Evolutionary conservation across 2,797 vertebrate species (phyloP).

Genomic region (Melanotaenia boesemani): DNA sequence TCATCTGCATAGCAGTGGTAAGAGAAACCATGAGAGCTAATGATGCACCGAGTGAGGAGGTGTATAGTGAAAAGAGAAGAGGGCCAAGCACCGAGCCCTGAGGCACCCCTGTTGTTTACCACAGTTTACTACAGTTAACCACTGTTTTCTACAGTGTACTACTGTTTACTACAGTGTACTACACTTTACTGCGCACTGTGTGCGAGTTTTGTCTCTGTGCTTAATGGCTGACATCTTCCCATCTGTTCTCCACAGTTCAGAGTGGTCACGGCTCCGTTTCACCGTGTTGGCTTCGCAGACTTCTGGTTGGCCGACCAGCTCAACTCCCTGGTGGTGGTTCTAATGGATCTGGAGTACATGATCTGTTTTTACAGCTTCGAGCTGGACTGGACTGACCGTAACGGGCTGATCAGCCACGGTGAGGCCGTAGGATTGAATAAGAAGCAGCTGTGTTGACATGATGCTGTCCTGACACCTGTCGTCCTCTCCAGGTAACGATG

Average conservation of each 20-base stretch:
- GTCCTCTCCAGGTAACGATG: conserved; percentile 69
- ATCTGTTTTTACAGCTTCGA: conserved; percentile 98
- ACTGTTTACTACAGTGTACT: too few relatives aligned
- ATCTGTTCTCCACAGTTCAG: conserved; percentile 86
- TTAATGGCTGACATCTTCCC: neutral
- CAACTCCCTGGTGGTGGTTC: conserved; percentile 93
- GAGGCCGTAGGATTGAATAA: neutral
- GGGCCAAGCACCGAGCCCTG: too few relatives aligned
- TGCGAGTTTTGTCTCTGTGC: too few relatives aligned
- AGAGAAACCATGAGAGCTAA: too few relatives aligned
- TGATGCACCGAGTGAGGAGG: too few relatives aligned
- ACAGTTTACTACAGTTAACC: too few relatives aligned
- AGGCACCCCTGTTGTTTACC: too few relatives aligned
- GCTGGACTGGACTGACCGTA: conserved; percentile 86
- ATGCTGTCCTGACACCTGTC: neutral
- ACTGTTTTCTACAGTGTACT: too few relatives aligned
- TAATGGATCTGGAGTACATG: conserved; percentile 99
- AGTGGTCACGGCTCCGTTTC: conserved; percentile 97
- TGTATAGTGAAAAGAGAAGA: too few relatives aligned
- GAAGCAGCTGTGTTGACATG: neutral
- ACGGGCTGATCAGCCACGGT: conserved; percentile 80
- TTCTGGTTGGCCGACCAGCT: conserved; percentile 99
- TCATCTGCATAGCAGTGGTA: too few relatives aligned
- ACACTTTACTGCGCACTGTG: too few relatives aligned
- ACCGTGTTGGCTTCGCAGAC: conserved; percentile 97